phyloP scores from a whole-genome alignment of 2,797 vertebrate genomes.

The Diplodus sargus region DNA sequence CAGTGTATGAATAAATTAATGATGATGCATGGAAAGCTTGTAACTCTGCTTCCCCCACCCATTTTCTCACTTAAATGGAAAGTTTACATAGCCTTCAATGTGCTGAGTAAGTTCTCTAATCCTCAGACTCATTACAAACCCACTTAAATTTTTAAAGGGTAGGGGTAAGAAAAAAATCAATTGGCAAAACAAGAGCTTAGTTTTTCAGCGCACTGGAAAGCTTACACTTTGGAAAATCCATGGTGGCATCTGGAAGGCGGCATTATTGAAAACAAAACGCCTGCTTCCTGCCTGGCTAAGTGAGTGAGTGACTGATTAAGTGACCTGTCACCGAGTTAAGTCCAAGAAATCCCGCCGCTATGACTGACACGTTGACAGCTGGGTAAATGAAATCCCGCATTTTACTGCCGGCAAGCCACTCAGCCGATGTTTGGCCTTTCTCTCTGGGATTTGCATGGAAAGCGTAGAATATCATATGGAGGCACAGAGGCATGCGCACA shows the following conservation, averaged over 20 bases:
- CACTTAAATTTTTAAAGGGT: slow-evolving; percentile 45
- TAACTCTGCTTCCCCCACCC: slow-evolving; percentile 8
- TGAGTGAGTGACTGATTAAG: slow-evolving; percentile 62
- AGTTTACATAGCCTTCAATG: slow-evolving; percentile 51
- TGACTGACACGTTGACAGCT: slow-evolving; percentile 70
- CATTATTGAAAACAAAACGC: slow-evolving; percentile 43
- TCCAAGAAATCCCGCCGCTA: slow-evolving; percentile 56
- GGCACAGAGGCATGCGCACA: slow-evolving; percentile 10
- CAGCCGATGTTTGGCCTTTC: slow-evolving; percentile 35
- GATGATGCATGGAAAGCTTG: slow-evolving; percentile 43
- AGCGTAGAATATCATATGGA: slow-evolving; percentile 32
- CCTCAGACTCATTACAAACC: slow-evolving; percentile 55
- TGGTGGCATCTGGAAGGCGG: slow-evolving; percentile 34
- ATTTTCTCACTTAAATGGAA: slow-evolving; percentile 50
- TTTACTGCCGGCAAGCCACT: slow-evolving; percentile 57
- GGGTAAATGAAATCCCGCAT: slow-evolving; percentile 64
- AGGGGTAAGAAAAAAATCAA: slow-evolving; percentile 38
- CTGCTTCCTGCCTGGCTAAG: slow-evolving; percentile 40
- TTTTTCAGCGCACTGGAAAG: slow-evolving; percentile 42
- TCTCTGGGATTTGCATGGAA: slow-evolving; percentile 53
- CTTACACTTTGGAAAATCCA: slow-evolving; percentile 46
- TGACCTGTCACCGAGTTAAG: slow-evolving; percentile 63
- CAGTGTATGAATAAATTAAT: slow-evolving; percentile 53
- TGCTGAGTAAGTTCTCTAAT: slow-evolving; percentile 64
- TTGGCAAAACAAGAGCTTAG: slow-evolving; percentile 52